A percentile compares a stretch with the other conserved stretches of the same genome.
Conservation (phyloP, 2,888 invertebrate genomes). For the Trilocha varians region DNA sequence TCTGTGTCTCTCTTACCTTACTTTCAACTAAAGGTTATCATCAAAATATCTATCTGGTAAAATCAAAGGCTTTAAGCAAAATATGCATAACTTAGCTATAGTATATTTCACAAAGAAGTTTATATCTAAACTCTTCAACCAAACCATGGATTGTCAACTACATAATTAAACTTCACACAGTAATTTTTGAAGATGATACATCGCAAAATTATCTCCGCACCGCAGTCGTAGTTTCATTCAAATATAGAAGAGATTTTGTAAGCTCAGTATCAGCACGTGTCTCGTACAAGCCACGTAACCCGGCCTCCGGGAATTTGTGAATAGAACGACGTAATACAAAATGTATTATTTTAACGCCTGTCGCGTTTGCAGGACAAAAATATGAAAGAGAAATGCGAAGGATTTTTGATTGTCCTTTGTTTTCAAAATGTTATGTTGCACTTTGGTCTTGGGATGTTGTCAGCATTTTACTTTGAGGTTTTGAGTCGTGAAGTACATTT, state of each 20-base stretch:
- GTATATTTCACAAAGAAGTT: too few species aligned
- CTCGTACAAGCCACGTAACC: background rate
- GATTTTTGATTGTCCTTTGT: background rate
- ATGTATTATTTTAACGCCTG: background rate
- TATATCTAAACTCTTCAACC: too few species aligned
- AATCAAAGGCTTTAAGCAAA: too few species aligned
- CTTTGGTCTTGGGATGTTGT: too few species aligned
- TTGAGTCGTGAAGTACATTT: too few species aligned
- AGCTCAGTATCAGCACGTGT: background rate
- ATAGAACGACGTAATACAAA: background rate
- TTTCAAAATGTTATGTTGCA: too few species aligned
- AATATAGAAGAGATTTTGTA: background rate
- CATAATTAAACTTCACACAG: too few species aligned
- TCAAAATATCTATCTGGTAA: background rate
- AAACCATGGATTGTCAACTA: too few species aligned
- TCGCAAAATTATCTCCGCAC: background rate
- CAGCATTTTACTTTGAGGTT: too few species aligned
- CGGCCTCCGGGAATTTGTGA: background rate
- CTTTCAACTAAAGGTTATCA: background rate
- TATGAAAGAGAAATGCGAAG: background rate
- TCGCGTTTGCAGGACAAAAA: background rate
- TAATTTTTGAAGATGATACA: too few species aligned
- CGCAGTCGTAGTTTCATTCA: background rate
- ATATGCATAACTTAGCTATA: too few species aligned
- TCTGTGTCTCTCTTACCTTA: too few species aligned